phyloP scores from a whole-genome alignment of 2,797 vertebrate species.

The Amphiprion clarkii region DNA sequence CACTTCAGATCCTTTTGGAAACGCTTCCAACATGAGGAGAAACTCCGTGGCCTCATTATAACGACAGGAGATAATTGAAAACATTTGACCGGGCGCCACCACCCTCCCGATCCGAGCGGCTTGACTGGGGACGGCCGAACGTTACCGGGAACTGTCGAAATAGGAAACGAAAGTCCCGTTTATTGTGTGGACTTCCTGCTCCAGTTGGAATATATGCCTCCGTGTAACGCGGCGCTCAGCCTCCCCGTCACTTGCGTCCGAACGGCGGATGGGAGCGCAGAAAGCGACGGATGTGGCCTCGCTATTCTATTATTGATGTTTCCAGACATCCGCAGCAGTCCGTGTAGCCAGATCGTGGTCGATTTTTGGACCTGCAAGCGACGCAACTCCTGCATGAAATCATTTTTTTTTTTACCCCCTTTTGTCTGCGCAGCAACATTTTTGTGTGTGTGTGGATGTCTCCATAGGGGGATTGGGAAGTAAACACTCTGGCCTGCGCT shows the following conservation, averaged over 20 bases:
- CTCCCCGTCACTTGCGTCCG: constrained; percentile 50
- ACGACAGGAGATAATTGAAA: neutral
- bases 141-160: constrained; percentile 66
- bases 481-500: constrained; percentile 76
- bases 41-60: neutral
- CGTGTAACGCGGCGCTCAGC: constrained; percentile 44
- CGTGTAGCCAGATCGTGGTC: constrained; percentile 26
- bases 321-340: constrained; percentile 65
- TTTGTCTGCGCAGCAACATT: constrained; percentile 62
- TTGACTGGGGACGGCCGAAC: constrained; percentile 47
- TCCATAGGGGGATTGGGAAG: constrained; percentile 47
- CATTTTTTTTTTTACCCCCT: constrained; percentile 14
- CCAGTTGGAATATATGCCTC: constrained; percentile 55
- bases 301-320: constrained; percentile 51
- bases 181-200: constrained; percentile 79
- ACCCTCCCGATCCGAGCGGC: constrained; percentile 11
- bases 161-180: constrained; percentile 62
- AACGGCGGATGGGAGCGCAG: constrained; percentile 64
- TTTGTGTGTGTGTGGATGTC: constrained; percentile 27
- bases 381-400: constrained; percentile 48
- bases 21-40: neutral
- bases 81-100: constrained; percentile 29
- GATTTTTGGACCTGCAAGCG: constrained; percentile 46
- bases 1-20: fast-evolving
- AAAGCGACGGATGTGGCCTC: constrained; percentile 59